Percentiles rank a stretch among this genome's conserved stretches.
phyloP scores from a whole-genome alignment of 2,888 invertebrate genomes.

The Meiosimyza platycephala region DNA sequence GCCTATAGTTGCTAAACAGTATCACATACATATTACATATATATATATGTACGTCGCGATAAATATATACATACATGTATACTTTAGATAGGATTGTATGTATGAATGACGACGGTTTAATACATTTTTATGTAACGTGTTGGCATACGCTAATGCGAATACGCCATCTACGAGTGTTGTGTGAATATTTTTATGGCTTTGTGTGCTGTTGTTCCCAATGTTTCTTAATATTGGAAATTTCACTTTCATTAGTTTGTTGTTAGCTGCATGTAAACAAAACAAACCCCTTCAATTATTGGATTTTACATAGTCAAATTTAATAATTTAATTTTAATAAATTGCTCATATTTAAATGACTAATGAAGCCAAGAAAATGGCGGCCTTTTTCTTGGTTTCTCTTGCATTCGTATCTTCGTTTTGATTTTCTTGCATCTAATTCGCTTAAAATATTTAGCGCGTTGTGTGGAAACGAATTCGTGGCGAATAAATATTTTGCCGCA shows the following conservation, averaged over 20 bases:
- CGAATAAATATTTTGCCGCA: constrained; percentile 7
- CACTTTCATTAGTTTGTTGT: constrained; percentile 12
- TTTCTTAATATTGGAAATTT: constrained; percentile 4
- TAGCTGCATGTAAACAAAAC: constrained; percentile 21
- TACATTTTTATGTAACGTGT: constrained; percentile 54
- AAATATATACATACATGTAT: constrained; percentile 19
- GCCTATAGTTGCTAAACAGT: neutral
- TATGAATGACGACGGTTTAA: constrained; percentile 49
- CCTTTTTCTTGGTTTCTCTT: neutral
- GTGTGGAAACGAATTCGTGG: neutral
- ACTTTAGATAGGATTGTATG: constrained; percentile 28
- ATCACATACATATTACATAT: constrained; percentile 19
- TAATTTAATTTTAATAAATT: too few relatives aligned
- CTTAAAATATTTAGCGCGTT: neutral
- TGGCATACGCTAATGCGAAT: constrained; percentile 17
- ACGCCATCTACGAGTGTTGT: neutral
- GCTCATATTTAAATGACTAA: neutral
- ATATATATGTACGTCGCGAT: constrained; percentile 15
- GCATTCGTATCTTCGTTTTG: too few relatives aligned
- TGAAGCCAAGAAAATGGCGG: constrained; percentile 23
- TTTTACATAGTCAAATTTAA: too few relatives aligned
- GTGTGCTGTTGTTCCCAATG: constrained; percentile 12
- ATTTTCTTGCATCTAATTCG: neutral
- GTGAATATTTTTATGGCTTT: constrained; percentile 5
- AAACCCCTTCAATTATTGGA: neutral